Percentiles rank a stretch among this genome's conserved stretches.
Conservation (phyloP, 1,140 invertebrate genomes). For the Saxidomus purpurata region DNA sequence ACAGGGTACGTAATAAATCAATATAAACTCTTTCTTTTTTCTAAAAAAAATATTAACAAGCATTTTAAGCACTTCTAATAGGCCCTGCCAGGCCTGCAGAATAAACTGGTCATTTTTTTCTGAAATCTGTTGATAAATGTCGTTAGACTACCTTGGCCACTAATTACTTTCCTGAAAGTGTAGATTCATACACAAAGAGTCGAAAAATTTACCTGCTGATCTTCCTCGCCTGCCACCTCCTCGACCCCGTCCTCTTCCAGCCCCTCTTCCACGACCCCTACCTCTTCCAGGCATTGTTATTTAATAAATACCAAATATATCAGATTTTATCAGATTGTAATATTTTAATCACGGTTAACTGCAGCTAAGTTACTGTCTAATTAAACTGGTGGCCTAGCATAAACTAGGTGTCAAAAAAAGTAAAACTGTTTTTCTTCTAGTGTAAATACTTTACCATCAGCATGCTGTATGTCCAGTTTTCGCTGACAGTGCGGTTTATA, state of each 20-base stretch:
- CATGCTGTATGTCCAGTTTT: neutral
- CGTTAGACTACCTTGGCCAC: neutral
- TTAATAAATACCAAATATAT: neutral
- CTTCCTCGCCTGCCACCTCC: constrained; percentile 61
- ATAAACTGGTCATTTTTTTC: no score
- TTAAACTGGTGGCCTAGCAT: neutral
- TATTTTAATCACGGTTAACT: neutral
- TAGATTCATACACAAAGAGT: neutral
- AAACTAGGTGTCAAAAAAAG: constrained; percentile 11
- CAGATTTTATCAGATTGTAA: neutral
- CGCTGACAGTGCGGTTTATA: neutral
- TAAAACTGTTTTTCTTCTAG: neutral
- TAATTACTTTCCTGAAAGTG: neutral
- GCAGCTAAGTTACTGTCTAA: neutral
- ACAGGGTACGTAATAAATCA: no score
- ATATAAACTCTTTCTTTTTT: neutral
- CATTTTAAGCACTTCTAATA: no score
- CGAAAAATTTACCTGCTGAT: constrained; percentile 15
- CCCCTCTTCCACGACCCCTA: constrained; percentile 52
- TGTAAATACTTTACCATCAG: neutral
- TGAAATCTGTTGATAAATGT: neutral
- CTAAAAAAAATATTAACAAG: neutral
- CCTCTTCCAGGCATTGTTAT: neutral
- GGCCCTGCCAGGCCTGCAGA: no score
- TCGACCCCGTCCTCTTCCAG: constrained; percentile 63